Percentiles rank a stretch among this genome's conserved stretches.
phyloP scores from a whole-genome alignment of 2,113 vertebrate species.

The Corynorhinus townsendii region DNA sequence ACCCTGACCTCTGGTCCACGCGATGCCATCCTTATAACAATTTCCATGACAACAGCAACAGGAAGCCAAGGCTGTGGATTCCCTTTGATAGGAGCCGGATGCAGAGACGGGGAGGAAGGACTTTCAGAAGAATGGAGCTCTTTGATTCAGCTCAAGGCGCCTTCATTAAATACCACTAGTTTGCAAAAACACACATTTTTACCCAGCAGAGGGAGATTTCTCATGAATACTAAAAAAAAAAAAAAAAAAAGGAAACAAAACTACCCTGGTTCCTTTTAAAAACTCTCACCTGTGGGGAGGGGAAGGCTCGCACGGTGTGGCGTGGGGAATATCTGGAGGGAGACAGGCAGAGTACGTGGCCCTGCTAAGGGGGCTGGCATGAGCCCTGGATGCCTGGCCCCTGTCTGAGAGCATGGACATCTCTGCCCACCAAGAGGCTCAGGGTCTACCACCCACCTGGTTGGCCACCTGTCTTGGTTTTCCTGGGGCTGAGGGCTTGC shows the following conservation, averaged over 20 bases:
- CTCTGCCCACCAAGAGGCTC: neutral
- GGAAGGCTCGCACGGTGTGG: fast-evolving
- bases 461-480: neutral
- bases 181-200: conserved; percentile 41
- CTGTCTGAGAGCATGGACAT: fast-evolving
- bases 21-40: conserved; percentile 8
- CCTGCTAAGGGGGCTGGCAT: fast-evolving
- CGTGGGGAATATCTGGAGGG: too few relatives aligned
- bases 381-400: neutral
- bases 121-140: conserved; percentile 51
- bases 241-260: neutral
- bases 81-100: conserved; percentile 40
- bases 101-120: conserved; percentile 40
- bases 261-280: neutral
- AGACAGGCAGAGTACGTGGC: neutral
- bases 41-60: conserved; percentile 74
- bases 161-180: conserved; percentile 56
- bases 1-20: conserved; percentile 33
- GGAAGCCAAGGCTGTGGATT: conserved; percentile 36
- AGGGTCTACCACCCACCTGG: neutral
- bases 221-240: neutral
- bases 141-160: conserved; percentile 53
- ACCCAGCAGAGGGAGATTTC: conserved; percentile 28
- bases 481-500: neutral
- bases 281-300: neutral